Base-by-base conservation (phyloP, 2,888 invertebrate species). In the Drosophila seclusa region DNA sequence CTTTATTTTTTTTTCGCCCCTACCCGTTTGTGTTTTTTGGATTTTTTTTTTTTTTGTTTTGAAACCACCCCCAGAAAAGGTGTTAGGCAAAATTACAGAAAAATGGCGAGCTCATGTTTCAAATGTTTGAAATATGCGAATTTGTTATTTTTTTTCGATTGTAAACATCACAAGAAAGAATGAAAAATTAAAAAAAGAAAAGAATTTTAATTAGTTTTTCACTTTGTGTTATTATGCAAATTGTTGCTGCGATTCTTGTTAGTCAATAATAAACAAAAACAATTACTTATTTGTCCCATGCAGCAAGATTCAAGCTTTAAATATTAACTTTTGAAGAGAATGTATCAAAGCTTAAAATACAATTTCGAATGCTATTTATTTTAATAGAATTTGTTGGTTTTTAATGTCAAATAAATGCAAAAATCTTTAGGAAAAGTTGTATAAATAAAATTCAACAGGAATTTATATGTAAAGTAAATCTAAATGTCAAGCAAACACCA, bases 151-250 rank as follows among this genome's bases (percentile, higher is more conserved):
- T 29, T 18, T 50, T 21, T 40, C 21, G n/a, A 36, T 38, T 55
- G 34, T 50, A 63, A 64, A 61, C 38, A 58, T 48, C 29, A 61
- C 60, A 62, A 36, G 11, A 71, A 60, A 57, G 36, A 27, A 42
- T 61, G 32, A 36, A 60, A 60, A 68, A 54, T 59, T 58, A 68
- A 65, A 55, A 54, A 66, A 69, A 42, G 61, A 80, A 78, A 80
- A 63, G 69, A 75, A 83, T 86, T 88, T 81, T 78, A 88, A 85
- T 84, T 85, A 78, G 76, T 82, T 80, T 73, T 65, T 70, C 61
- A 42, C 62, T 62, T 82, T 53, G 52, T 65, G 67, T 70, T 76
- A 84, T 82, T 84, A 82, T 70, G 82, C 70, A 76, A 68, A 73
- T 55, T 55, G 49, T 58, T 49, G 36, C 58, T 50, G 61, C 48